Evolutionary conservation across 2,113 vertebrate genomes (phyloP), one percentile per base, ranked within the genome.

Genomic region (Chaenogobius annularis): DNA sequence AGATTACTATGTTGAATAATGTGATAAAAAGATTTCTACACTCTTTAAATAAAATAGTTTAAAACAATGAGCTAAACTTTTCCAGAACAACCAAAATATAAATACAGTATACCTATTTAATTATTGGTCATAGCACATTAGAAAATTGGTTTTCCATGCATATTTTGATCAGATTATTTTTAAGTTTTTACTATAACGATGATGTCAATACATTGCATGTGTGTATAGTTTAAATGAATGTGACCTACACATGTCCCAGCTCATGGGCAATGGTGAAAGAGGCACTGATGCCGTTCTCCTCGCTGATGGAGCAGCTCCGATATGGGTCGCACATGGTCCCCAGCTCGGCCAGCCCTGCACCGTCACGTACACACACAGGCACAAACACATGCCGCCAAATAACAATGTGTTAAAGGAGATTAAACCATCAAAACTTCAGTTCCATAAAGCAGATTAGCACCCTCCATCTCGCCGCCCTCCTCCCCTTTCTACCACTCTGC

Each of bases 211-310:
- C n/a, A n/a, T n/a, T 54, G 50, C 62, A 69, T 71, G 52, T 63
- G 72, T 74, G 65, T 50, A 12, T 65, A 44, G 23, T 15, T 6
- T 31, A 62, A n/a, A 12, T 50, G 61, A 69, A 66, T 22, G 50
- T 50, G 72, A 98, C 97, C 96, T 93, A 99, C 97, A 98, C 96
- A 43, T 99, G 97, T 63, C 97, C 97, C 74, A 99, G 92, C 82
- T 99, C 97, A 74, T 99, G 97, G 15, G 96, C 96, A 70, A 99
- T 96, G 79, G 97, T 99, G 84, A 99, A 99, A 80, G 97, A 96
- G 26, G 97, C 94, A 71, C 96, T 98, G 76, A 99, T 92, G 81
- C 97, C 97, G 56, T 98, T 99, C 88, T 99, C 97, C 85, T 99
- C 97, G 5, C 96, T 99, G 90, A 99, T 94, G 78, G 97, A 99